Evolutionary conservation across 2,888 invertebrate species (phyloP).

Genomic region (Encarsia formosa): DNA sequence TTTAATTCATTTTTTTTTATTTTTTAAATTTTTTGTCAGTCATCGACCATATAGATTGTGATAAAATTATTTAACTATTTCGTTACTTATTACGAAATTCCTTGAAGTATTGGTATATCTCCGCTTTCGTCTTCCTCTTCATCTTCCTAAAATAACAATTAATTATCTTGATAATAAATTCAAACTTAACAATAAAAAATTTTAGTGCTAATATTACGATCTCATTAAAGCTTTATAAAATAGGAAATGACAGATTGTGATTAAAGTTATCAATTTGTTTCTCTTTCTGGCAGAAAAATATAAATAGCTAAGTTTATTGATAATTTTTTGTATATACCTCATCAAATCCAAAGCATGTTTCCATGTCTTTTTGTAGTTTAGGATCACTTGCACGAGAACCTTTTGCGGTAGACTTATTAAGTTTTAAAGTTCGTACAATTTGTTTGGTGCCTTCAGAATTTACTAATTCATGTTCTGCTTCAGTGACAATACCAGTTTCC

Average conservation of each 20-base stretch:
- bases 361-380: constrained; percentile 62
- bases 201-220: too few species aligned
- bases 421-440: constrained; percentile 22
- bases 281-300: background rate
- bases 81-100: constrained; percentile 45
- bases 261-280: too few species aligned
- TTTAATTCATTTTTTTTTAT: constrained; percentile 2
- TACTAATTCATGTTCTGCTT: constrained; percentile 51
- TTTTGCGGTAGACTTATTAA: constrained; percentile 37
- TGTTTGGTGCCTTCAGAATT: constrained; percentile 51
- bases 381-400: constrained; percentile 38
- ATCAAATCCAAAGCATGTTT: constrained; percentile 81
- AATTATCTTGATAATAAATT: background rate
- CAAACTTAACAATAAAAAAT: background rate
- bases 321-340: constrained; percentile 54
- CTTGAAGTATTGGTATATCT: constrained; percentile 46
- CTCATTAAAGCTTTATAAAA: too few species aligned
- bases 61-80: too few species aligned
- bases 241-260: too few species aligned
- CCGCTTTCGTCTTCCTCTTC: constrained; percentile 53
- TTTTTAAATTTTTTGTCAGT: too few species aligned
- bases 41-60: too few species aligned
- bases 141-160: constrained; percentile 45
- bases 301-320: too few species aligned
- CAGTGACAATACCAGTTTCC: constrained; percentile 53